Base-by-base conservation (phyloP, 2,797 vertebrate genomes). In the Eulemur albifrons region DNA sequence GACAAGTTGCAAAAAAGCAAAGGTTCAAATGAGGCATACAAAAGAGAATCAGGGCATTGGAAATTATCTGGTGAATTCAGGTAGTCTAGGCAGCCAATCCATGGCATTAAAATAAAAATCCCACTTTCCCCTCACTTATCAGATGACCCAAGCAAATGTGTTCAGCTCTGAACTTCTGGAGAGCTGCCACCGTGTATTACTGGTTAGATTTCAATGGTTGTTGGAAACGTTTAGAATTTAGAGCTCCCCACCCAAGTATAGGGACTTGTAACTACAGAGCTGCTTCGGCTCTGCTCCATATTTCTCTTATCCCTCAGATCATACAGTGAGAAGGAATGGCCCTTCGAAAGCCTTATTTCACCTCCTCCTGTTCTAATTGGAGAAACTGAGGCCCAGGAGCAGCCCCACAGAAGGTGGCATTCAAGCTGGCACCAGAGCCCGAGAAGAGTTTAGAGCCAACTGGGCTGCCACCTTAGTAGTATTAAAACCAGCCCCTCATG, bases 251-350 rank as follows among this genome's bases (percentile, higher is more conserved):
- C 17, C 65, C 35, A 18, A 1, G 7, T 12, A 10, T 21, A n/a
- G 32, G 82, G 13, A 52, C 23, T 93, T n/a, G n/a, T 38, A 61
- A 20, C 27, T 45, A 30, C 25, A 75, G 69, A 57, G 48, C 38
- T 35, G 30, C 50, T 75, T 7, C 10, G 0, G 0, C 12, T 6
- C 13, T 8, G 4, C 15, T 75, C 43, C 13, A 0, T 15, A 5
- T 43, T 59, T 61, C 23, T 63, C 4, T 20, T 18, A 35, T 7
- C 77, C 23, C 27, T 61, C 57, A 80, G n/a, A 81, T 32, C 35
- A 23, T 3, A 20, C 10, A 9, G 35, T 17, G 23, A 75, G 30
- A 45, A 87, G 18, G 21, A 35, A 6, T 5, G 9, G 38, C 50
- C n/a, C 10, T 40, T 3, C 45, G 15, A 54, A 32, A 72, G 7